Percentiles rank a stretch among this genome's conserved stretches.
phyloP scores from a whole-genome alignment of 2,888 invertebrate species.

The Hypena proboscidalis region DNA sequence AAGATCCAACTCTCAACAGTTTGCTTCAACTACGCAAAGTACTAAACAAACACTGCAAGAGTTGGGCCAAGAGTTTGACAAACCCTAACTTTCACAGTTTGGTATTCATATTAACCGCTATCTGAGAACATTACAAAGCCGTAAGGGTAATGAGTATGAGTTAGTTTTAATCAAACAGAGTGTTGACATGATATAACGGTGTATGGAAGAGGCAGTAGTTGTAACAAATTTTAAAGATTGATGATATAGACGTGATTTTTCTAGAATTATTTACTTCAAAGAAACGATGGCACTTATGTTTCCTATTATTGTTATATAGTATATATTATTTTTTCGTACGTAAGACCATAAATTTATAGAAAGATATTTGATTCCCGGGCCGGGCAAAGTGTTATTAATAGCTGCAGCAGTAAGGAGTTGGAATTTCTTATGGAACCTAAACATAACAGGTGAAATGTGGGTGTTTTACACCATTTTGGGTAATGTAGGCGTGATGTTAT shows the following conservation, averaged over 20 bases:
- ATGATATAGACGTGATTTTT: no score
- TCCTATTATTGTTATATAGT: not conserved
- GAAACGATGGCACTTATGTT: not conserved
- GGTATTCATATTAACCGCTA: conserved; percentile 65
- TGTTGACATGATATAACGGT: conserved; percentile 16
- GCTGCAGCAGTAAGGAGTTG: no score
- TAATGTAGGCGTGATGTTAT: no score
- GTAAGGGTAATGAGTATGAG: conserved; percentile 63
- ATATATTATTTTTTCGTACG: conserved; percentile 10
- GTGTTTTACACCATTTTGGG: no score
- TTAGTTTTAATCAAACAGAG: conserved; percentile 55
- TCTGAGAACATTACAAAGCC: conserved; percentile 63
- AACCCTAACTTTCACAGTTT: conserved; percentile 54
- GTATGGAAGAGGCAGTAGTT: conserved; percentile 41
- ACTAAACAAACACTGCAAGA: conserved; percentile 53
- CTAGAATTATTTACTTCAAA: not conserved
- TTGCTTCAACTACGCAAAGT: conserved; percentile 38
- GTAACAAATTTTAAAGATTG: no score
- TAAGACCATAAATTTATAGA: no score
- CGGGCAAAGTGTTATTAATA: no score
- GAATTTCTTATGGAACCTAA: no score
- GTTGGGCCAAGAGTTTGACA: conserved; percentile 53
- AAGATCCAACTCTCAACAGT: conserved; percentile 52
- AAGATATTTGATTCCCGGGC: no score
- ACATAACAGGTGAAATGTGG: no score